Base-by-base conservation (phyloP, 2,113 vertebrate species). In the Xiphias gladius region DNA sequence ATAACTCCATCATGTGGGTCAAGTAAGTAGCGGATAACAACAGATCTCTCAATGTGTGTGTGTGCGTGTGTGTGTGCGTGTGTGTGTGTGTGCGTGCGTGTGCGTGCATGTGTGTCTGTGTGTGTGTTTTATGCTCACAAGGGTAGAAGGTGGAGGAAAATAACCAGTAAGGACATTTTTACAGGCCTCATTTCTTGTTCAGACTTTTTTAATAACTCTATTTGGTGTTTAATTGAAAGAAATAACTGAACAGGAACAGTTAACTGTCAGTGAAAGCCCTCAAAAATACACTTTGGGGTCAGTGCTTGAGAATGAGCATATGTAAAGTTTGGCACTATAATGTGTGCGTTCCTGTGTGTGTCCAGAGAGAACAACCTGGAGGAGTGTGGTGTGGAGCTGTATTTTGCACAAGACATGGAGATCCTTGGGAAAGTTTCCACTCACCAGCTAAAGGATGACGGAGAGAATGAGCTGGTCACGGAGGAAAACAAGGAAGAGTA, bases 401-500 rank as follows among this genome's bases (percentile, higher is more conserved):
- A 97, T 79, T 99, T 99, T 88, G 98, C 99, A 71, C 98, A 99
- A 94, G 98, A 99, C 95, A 99, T 99, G 98, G 98, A 99, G 95
- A 98, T 99, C 88, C 90, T 99, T 43, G 98, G 98, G 57, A 98
- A 99, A 84, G 97, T 99, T 88, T 97, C 98, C 62, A 98, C 97
- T 9, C 98, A 99, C 0, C 96, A 97, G 92, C 95, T 99, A 87
- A 99, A 99, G 91, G 97, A 97, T 59, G 97, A 97, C 0, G 98
- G 98, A 0, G 98, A 99, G 94, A 97, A 97, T 75, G 96, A 97
- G 88, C 96, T 97, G 5, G 98, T 99, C 85, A 98, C 96, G 0
- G 96, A 97, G 87, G 97, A 99, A 46, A 99, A 99, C 95, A 99
- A 99, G 92, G 98, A 99, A 28, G 98, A 99, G 82, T 99, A 99